A percentile compares a stretch with the other conserved stretches of the same genome.
These are phyloP conservation scores for Eonycteris spelaea DNA, from an alignment of 2,113 vertebrate species.

Conservation along the genomic window DNA sequence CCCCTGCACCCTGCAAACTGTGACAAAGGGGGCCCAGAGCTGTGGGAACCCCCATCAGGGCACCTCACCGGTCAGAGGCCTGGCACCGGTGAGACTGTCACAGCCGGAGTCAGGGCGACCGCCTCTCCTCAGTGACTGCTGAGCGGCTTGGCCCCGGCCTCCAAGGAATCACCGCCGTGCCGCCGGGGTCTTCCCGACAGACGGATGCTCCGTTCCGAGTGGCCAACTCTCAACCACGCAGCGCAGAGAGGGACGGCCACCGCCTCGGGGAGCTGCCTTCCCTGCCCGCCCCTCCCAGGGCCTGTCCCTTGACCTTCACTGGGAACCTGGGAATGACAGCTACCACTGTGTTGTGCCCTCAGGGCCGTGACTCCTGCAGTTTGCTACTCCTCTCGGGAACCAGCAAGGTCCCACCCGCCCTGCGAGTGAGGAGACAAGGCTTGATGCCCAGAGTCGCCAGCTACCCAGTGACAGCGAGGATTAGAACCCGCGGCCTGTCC, in stretches of 20 bases:
- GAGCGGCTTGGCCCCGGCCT: fast-evolving
- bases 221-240: not conserved
- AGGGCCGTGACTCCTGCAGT: not conserved
- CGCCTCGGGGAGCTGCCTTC: not conserved
- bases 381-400: fast-evolving
- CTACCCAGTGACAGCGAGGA: not conserved
- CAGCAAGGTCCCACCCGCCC: fast-evolving
- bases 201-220: not conserved
- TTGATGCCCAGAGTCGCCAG: not conserved
- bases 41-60: not conserved
- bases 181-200: not conserved
- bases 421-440: not conserved
- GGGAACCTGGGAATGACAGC: not conserved
- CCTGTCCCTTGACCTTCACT: not conserved
- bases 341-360: fast-evolving
- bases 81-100: not conserved
- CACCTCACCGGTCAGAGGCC: not conserved
- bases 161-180: fast-evolving
- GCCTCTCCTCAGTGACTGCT: fast-evolving
- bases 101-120: not conserved
- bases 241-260: not conserved
- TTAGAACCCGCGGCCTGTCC: not conserved
- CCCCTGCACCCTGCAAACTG: not conserved
- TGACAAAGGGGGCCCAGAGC: not conserved
- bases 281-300: too few species aligned